These are phyloP conservation scores for Pristionchus exspectatus DNA, from an alignment of 2,888 invertebrate species.

Conservation along the genomic window DNA sequence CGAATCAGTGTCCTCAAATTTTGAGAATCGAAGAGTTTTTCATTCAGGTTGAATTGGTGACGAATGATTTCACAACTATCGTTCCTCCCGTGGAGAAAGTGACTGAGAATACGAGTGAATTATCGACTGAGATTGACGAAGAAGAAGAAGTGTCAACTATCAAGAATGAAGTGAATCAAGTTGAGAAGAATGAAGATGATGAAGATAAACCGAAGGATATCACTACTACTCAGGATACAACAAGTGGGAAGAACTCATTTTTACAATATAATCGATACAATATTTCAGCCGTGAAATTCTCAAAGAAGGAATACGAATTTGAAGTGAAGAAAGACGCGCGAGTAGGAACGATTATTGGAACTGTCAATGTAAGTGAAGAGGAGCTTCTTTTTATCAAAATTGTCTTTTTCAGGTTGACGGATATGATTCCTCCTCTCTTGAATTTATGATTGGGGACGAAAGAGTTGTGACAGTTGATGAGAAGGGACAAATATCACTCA, in stretches of 20 bases:
- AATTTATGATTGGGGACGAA: conserved; percentile 43
- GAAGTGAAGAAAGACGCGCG: conserved; percentile 8
- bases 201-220: neutral
- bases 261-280: neutral
- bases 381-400: neutral
- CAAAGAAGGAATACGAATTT: neutral
- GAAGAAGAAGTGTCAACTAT: neutral
- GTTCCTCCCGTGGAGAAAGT: conserved; percentile 16
- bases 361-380: neutral
- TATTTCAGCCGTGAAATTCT: conserved; percentile 21
- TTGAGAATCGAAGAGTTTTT: no score
- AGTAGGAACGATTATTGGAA: conserved; percentile 35
- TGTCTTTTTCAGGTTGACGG: neutral
- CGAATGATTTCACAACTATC: conserved; percentile 38
- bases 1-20: no score
- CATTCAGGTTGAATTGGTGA: neutral
- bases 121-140: neutral
- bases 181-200: neutral
- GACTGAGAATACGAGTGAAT: conserved; percentile 19
- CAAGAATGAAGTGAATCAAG: neutral
- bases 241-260: neutral
- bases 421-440: neutral
- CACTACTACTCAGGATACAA: neutral
- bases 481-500: conserved; percentile 36
- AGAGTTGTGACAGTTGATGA: conserved; percentile 39